Evolutionary conservation across 1,140 invertebrate genomes (phyloP).

Genomic region (Drosophila baimaii): DNA sequence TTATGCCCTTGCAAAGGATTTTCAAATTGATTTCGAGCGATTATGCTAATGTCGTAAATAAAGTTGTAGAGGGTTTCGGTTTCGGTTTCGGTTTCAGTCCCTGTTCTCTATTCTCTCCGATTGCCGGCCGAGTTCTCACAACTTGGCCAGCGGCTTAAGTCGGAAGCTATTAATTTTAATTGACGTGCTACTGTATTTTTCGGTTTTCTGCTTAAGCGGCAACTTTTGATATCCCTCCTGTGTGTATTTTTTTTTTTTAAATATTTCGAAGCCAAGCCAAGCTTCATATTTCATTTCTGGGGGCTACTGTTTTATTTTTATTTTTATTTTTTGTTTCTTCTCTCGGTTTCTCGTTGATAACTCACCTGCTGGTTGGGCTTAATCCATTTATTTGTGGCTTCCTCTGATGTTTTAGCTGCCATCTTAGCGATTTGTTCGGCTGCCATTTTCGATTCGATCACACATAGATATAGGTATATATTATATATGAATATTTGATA

Average conservation of each 20-base stretch:
- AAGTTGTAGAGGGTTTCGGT: constrained; percentile 54
- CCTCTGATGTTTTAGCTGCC: constrained; percentile 51
- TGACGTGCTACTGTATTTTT: constrained; percentile 78
- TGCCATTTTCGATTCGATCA: constrained; percentile 55
- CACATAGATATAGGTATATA: constrained; percentile 37
- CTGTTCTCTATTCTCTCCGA: constrained; percentile 10
- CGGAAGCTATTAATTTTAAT: constrained; percentile 83
- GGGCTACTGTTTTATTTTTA: constrained; percentile 28
- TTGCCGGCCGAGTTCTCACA: constrained; percentile 30
- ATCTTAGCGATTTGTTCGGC: constrained; percentile 54
- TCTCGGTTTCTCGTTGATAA: constrained; percentile 22
- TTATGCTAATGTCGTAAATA: constrained; percentile 79
- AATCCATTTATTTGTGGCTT: constrained; percentile 75
- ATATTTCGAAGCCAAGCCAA: constrained; percentile 37
- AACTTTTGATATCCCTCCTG: constrained; percentile 40
- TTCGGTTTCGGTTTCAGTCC: constrained; percentile 20
- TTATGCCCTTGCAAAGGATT: constrained; percentile 76
- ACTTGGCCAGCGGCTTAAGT: constrained; percentile 59
- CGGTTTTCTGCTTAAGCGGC: constrained; percentile 41
- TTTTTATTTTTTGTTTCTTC: not conserved
- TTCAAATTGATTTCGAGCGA: constrained; percentile 73
- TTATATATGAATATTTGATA: constrained; percentile 14
- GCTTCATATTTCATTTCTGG: constrained; percentile 39
- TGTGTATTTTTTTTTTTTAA: constrained; percentile 20
- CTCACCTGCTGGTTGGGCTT: constrained; percentile 70